A percentile compares a stretch with the other conserved stretches of the same genome.
These are phyloP conservation scores for Holcopasites calliopsidis DNA, from an alignment of 1,140 invertebrate genomes.

Conservation along the genomic window DNA sequence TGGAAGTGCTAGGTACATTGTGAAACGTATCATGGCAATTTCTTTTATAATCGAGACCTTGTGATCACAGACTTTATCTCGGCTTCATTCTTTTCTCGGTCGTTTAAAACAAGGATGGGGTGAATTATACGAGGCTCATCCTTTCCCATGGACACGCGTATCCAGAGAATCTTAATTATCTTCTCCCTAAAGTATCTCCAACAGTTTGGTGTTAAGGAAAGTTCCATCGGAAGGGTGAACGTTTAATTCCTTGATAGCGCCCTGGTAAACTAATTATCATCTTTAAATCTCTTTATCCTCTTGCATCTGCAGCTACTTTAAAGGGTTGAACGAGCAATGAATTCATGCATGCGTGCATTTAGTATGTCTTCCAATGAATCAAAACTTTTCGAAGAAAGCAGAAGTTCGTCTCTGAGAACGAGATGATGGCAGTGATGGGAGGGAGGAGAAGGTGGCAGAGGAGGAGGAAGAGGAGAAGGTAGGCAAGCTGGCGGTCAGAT, in stretches of 20 bases:
- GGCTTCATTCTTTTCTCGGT: too few relatives aligned
- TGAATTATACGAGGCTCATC: too few relatives aligned
- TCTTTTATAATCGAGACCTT: not conserved
- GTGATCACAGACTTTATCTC: not conserved
- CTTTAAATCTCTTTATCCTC: too few relatives aligned
- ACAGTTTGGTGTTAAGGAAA: not conserved
- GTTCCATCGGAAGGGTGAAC: not conserved
- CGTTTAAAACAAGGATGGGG: too few relatives aligned
- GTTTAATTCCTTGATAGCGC: not conserved
- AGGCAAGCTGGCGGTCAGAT: conserved; percentile 40
- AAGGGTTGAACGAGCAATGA: not conserved
- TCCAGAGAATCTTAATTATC: too few relatives aligned
- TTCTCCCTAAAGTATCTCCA: not conserved
- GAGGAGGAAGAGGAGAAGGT: conserved; percentile 19
- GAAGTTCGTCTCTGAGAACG: conserved; percentile 40
- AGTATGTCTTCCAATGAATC: too few relatives aligned
- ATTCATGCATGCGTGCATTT: too few relatives aligned
- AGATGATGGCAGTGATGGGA: conserved; percentile 14
- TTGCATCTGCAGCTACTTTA: too few relatives aligned
- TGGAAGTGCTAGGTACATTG: not conserved
- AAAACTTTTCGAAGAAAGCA: too few relatives aligned
- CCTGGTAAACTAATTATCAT: not conserved
- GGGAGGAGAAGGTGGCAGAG: conserved; percentile 29
- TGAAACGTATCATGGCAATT: not conserved
- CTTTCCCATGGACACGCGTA: too few relatives aligned